Evolutionary conservation across 2,888 invertebrate genomes (phyloP), one percentile per base, ranked within the genome.

Genomic region (Acronicta leporina): DNA sequence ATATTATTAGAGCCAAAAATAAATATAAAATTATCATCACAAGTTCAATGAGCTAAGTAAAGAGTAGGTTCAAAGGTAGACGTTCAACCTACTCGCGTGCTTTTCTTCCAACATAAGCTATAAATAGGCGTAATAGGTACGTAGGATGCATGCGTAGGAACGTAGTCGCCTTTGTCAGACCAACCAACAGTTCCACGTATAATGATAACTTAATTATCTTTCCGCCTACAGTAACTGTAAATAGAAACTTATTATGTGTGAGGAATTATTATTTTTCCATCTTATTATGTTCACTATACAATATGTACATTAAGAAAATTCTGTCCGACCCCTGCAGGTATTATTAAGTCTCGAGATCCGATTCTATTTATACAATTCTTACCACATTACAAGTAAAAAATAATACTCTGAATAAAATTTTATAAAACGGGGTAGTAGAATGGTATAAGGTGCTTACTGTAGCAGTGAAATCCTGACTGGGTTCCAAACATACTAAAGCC

Each of bases 71-170:
- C 20, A 20, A 38, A 10, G 25, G n/a, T 38, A 38, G 13, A 20
- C 14, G 7, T 10, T 20, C 38, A 20, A 38, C 35, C 33, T 51
- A 8, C 33, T 8, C 10, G 44, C 35, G 65, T 59, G 48, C 57
- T 59, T 20, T 46, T 40, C 8, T 25, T 20, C 41, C 54, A 67
- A 71, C 49, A 46, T 42, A 33, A 44, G 35, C 58, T 72, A 70
- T 53, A 46, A 72, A 70, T 55, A 49, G 67, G 72, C 66, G 57
- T 55, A 58, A 49, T 11, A 63, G 42, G 2, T 20, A 20, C 4
- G 63, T 63, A 72, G 63, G 48, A 11, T 20, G 57, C 35, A 8
- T 35, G 38, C n/a, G 30, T 20, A n/a, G 30, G 27, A 20, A 16
- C 10, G 8, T 41, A 27, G 4, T 1, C 0, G 13, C 8, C 8